phyloP scores from a whole-genome alignment of 2,113 vertebrate species.

The Salvelinus fontinalis region DNA sequence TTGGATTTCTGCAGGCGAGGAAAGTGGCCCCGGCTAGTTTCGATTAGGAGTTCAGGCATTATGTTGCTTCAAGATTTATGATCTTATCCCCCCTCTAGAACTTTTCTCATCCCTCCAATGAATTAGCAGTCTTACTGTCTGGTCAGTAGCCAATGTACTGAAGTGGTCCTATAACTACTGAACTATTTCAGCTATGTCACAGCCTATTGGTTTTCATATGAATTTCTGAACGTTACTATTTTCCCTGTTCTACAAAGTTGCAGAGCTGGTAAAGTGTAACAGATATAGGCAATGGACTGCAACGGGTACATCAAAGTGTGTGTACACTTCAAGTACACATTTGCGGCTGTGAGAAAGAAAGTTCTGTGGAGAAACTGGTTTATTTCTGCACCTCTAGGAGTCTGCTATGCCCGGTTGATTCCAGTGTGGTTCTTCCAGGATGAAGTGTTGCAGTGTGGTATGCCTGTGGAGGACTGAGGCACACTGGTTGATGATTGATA shows the following conservation, averaged over 20 bases:
- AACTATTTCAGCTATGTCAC: neutral
- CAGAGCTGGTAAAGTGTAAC: neutral
- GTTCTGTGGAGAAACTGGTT: neutral
- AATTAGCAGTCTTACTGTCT: neutral
- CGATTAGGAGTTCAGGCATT: conserved; percentile 1
- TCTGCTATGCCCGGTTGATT: neutral
- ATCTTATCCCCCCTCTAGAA: neutral
- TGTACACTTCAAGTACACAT: neutral
- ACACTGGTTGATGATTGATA: too few relatives aligned
- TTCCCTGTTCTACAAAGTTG: neutral
- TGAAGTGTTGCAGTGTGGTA: neutral
- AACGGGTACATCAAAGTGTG: neutral
- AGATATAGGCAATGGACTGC: neutral
- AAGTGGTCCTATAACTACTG: neutral
- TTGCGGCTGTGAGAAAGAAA: neutral
- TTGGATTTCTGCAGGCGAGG: conserved; percentile 15
- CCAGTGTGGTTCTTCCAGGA: neutral
- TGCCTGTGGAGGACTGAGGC: neutral
- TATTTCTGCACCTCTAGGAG: neutral
- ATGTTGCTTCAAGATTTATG: conserved; percentile 1
- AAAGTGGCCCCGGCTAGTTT: neutral
- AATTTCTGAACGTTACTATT: neutral
- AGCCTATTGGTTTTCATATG: neutral
- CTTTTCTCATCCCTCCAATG: neutral
- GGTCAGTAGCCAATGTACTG: neutral